Evolutionary conservation across 2,113 vertebrate genomes (phyloP), one percentile per base, ranked within the genome.

Genomic region (Chaenocephalus aceratus): DNA sequence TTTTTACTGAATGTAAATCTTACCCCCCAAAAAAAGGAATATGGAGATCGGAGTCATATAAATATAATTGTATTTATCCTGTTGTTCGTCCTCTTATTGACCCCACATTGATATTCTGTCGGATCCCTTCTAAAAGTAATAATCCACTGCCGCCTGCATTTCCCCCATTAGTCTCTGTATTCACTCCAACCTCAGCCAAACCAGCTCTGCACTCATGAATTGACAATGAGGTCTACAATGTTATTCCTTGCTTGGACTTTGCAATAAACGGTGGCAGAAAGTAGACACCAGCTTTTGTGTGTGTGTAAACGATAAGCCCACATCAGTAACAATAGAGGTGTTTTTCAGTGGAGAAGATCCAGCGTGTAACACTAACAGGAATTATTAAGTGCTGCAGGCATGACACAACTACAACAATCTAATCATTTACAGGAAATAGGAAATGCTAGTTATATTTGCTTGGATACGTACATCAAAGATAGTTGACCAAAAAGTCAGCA

Each of bases 191-290:
- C 21, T 69, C 49, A 34, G 15, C 44, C 41, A 60, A 63, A 18
- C 75, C 21, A 53, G 52, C 62, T 74, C 70, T 44, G n/a, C 36
- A 51, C 41, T 80, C 74, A 75, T 90, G 86, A 88, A 91, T 86
- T 86, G 46, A 84, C 86, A 89, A 91, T 81, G 82, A 90, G 85
- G 65, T 87, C 72, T 90, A 82, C 91, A 93, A 91, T 80, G 80
- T 45, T 72, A 56, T 85, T 89, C 80, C 80, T 86, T 85, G 84
- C 84, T 80, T 6, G 23, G 65, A 57, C 82, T 80, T 90, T 85
- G 86, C n/a, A 86, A 74, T 79, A 80, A 90, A 89, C 34, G 36
- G 48, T 67, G 66, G 6, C 61, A 52, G 93, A 88, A 93, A 93
- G 73, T 48, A 51, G 91, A 93, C 85, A 92, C 92, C 84, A 0